A percentile compares a stretch with the other conserved stretches of the same genome.
These are phyloP conservation scores for Pogonomyrmex californicus DNA, from an alignment of 1,140 invertebrate species.

Conservation along the genomic window DNA sequence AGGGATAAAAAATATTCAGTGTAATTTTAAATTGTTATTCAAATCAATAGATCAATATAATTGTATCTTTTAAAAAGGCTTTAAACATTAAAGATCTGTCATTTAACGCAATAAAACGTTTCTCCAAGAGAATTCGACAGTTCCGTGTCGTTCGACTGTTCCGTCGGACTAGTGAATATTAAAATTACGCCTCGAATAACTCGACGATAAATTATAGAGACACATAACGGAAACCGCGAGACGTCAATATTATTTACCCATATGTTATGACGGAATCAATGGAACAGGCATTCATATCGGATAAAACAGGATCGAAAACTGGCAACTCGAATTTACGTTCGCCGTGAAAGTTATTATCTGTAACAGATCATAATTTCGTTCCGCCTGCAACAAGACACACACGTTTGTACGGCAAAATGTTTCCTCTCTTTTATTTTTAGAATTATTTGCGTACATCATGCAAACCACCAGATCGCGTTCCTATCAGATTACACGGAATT, in stretches of 20 bases:
- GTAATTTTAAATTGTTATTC: slow-evolving; percentile 8
- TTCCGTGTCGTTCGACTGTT: neutral
- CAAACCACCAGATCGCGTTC: slow-evolving; percentile 45
- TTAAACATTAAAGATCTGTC: neutral
- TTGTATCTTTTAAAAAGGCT: neutral
- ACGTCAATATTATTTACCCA: slow-evolving; percentile 53
- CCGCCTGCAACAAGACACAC: slow-evolving; percentile 35
- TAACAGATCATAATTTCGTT: slow-evolving; percentile 61
- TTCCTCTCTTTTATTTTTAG: slow-evolving; percentile 34
- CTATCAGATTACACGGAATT: slow-evolving; percentile 62
- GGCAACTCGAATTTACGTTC: slow-evolving; percentile 52
- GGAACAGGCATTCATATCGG: slow-evolving; percentile 37
- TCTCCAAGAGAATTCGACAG: slow-evolving; percentile 6
- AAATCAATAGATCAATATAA: neutral
- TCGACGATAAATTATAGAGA: slow-evolving; percentile 39
- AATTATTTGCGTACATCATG: slow-evolving; percentile 57
- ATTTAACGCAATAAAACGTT: neutral
- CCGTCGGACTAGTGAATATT: neutral
- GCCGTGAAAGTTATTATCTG: slow-evolving; percentile 60
- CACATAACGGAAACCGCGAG: slow-evolving; percentile 26
- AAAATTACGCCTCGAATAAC: slow-evolving; percentile 36
- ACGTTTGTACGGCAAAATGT: slow-evolving; percentile 44
- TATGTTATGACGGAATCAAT: slow-evolving; percentile 47
- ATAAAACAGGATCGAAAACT: slow-evolving; percentile 59
- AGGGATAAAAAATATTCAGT: neutral